Base-by-base conservation (phyloP, 2,888 invertebrate species). In the Cheilosia vulpina region DNA sequence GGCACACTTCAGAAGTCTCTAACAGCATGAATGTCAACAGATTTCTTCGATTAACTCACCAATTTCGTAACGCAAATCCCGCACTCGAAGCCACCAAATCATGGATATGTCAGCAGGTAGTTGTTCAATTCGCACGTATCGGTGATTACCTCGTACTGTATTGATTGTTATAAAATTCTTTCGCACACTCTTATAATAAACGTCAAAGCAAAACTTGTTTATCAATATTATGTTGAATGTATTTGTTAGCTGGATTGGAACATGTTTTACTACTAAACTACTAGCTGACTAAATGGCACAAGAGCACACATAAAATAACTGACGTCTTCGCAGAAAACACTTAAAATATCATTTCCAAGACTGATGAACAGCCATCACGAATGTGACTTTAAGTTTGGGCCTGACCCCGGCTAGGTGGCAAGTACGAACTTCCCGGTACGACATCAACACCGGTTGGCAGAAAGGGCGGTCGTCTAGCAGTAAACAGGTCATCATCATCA, bases 371-470 rank as follows among this genome's bases (percentile, higher is more conserved):
- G 55, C 13, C 27, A 38, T 15, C n/a, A 4, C 24, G 4, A 9
- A 57, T 41, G 50, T 43, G 15, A 50, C 52, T 34, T 57, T 50
- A 69, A 57, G 24, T 21, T 38, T 15, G 13, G 15, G 38, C 38
- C 52, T 60, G 62, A 11, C n/a, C 43, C 1, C 38, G 58, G 3
- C 38, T 11, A 13, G 88, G 73, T 68, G 90, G 90, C 77, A 91
- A 88, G 63, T 91, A 91, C 2, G 90, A 91, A 69, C 90, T 91
- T 88, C 90, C 90, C 87, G 91, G 91, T 83, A 89, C 89, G 65
- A 91, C 90, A 88, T 91, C 91, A 60, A 88, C 78, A 75, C 89
- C 91, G 31, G 88, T 88, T 15, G 91, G 91, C 71, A 91, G 52
- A 75, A 90, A 91, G 7, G 91, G 90, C 13, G 80, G 81, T 19